Evolutionary conservation across 1,140 invertebrate species (phyloP).

Genomic region (Ganaspis sp.): DNA sequence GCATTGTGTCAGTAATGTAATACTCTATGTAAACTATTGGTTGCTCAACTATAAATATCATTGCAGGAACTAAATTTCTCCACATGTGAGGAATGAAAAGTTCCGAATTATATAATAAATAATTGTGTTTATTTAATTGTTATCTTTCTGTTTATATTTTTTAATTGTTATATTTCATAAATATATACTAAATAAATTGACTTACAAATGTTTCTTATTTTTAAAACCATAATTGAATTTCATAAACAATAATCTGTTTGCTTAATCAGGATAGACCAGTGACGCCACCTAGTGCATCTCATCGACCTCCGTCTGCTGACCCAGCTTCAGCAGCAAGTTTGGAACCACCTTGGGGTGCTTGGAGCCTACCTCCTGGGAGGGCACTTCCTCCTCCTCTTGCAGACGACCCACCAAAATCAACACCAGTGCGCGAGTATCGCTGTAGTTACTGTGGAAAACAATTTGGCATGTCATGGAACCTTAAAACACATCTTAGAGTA

Average conservation of each 20-base stretch:
- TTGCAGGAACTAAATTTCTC: too few species aligned
- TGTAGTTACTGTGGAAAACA: conserved; percentile 92
- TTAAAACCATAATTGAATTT: not conserved
- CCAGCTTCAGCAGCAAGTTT: conserved; percentile 73
- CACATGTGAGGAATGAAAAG: too few species aligned
- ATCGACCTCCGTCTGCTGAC: conserved; percentile 83
- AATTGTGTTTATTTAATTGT: too few species aligned
- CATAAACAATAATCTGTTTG: not conserved
- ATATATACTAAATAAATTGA: too few species aligned
- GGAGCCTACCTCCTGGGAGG: conserved; percentile 80
- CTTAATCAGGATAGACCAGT: conserved; percentile 74
- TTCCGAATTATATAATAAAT: too few species aligned
- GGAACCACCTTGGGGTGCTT: conserved; percentile 80
- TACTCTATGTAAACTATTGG: too few species aligned
- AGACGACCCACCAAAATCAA: conserved; percentile 76
- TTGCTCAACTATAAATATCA: too few species aligned
- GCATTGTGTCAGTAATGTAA: too few species aligned
- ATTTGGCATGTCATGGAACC: conserved; percentile 93
- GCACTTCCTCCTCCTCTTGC: conserved; percentile 77
- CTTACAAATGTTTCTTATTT: too few species aligned
- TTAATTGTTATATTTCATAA: too few species aligned
- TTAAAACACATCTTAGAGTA: conserved; percentile 89
- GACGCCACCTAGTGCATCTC: conserved; percentile 79
- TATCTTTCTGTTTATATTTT: too few species aligned
- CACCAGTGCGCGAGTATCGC: conserved; percentile 86